Percentiles rank a stretch among this genome's conserved stretches.
Evolutionary conservation across 2,113 vertebrate genomes (phyloP).

Genomic region (Pomatorhinus ruficollis): DNA sequence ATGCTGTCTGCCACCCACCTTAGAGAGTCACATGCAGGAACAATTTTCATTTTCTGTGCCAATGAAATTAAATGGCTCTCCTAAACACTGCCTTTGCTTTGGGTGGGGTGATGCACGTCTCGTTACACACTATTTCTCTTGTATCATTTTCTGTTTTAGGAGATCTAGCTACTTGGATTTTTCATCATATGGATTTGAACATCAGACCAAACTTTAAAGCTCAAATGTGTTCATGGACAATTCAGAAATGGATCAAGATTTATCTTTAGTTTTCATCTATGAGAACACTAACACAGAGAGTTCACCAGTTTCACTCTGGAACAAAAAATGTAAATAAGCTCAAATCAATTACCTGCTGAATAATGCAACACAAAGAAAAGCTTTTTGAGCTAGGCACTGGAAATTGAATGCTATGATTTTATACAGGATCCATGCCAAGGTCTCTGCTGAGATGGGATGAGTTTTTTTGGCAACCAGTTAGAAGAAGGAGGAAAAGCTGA

Average conservation of each 20-base stretch:
- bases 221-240: background rate
- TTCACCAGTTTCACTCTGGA: background rate
- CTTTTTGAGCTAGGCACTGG: background rate
- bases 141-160: background rate
- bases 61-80: background rate
- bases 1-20: background rate
- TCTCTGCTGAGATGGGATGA: background rate
- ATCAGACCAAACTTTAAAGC: background rate
- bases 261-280: background rate
- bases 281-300: background rate
- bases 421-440: background rate
- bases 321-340: background rate
- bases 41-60: background rate
- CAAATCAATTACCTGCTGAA: conserved; percentile 3
- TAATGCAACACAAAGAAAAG: background rate
- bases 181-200: background rate
- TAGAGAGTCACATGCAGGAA: background rate
- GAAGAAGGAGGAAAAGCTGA: background rate
- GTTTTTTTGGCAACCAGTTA: background rate
- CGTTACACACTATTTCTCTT: background rate
- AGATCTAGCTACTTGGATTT: background rate
- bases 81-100: background rate
- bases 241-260: background rate
- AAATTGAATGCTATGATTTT: background rate
- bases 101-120: background rate